phyloP scores from a whole-genome alignment of 2,113 vertebrate species.

The Kryptolebias marmoratus region DNA sequence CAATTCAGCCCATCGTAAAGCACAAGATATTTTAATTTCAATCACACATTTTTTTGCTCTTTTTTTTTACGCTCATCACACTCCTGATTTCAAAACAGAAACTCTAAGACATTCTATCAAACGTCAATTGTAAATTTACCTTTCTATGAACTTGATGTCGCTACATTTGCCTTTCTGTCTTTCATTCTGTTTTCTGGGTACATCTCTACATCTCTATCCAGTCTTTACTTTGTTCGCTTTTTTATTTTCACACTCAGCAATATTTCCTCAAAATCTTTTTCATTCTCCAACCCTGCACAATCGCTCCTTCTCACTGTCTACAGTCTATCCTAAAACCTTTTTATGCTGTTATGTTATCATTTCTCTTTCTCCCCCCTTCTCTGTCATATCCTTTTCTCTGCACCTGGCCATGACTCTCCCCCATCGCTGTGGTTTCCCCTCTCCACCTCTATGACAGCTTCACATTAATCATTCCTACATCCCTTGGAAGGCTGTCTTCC shows the following conservation, averaged over 20 bases:
- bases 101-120: constrained; percentile 24
- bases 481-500: constrained; percentile 55
- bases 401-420: constrained; percentile 69
- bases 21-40: background rate
- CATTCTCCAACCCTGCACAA: constrained; percentile 27
- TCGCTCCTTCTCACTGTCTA: constrained; percentile 31
- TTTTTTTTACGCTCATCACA: constrained; percentile 4
- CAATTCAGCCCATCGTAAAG: constrained; percentile 5
- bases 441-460: constrained; percentile 75
- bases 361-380: constrained; percentile 21
- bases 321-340: constrained; percentile 40
- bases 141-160: constrained; percentile 26
- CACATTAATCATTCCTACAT: constrained; percentile 79
- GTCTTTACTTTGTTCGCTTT: constrained; percentile 7
- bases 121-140: constrained; percentile 35
- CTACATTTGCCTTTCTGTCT: constrained; percentile 17
- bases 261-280: constrained; percentile 48
- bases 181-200: constrained; percentile 25
- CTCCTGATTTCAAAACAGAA: constrained; percentile 17
- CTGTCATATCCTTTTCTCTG: constrained; percentile 61
- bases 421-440: constrained; percentile 71
- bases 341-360: constrained; percentile 34
- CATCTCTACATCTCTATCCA: constrained; percentile 30
- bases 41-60: background rate
- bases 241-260: constrained; percentile 28